Conservation (phyloP, 2,888 invertebrate species). For the Leucoma salicis region DNA sequence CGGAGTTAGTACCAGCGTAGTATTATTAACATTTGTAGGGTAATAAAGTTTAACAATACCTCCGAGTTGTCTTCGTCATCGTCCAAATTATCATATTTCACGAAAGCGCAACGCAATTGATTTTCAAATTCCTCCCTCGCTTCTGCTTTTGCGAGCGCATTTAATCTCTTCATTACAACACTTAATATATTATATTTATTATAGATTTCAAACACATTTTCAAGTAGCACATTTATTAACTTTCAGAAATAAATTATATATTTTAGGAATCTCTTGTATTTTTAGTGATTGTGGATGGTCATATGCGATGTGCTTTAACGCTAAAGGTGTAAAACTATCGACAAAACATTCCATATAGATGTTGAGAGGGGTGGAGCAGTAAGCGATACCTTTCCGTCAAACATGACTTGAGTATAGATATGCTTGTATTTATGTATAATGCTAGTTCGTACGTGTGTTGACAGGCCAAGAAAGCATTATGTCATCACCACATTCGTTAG, state of each 20-base stretch:
- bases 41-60: constrained; percentile 37
- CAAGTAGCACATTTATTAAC: background rate
- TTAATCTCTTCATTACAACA: constrained; percentile 34
- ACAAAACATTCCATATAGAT: constrained; percentile 62
- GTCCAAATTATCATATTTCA: constrained; percentile 59
- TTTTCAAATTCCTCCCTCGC: constrained; percentile 72
- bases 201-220: background rate
- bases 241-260: constrained; percentile 1
- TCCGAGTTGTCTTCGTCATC: constrained; percentile 68
- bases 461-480: too few species aligned
- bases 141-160: constrained; percentile 56
- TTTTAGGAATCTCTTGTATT: background rate
- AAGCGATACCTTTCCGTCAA: constrained; percentile 39
- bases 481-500: too few species aligned
- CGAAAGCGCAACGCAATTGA: constrained; percentile 66
- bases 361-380: constrained; percentile 32
- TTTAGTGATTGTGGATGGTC: constrained; percentile 20
- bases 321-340: constrained; percentile 67
- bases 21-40: background rate
- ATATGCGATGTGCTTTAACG: constrained; percentile 36
- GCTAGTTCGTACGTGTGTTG: too few species aligned
- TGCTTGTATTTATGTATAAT: constrained; percentile 14
- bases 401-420: constrained; percentile 30
- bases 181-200: background rate
- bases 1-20: background rate